phyloP scores from a whole-genome alignment of 1,140 invertebrate genomes.

The Mamestra configurata region DNA sequence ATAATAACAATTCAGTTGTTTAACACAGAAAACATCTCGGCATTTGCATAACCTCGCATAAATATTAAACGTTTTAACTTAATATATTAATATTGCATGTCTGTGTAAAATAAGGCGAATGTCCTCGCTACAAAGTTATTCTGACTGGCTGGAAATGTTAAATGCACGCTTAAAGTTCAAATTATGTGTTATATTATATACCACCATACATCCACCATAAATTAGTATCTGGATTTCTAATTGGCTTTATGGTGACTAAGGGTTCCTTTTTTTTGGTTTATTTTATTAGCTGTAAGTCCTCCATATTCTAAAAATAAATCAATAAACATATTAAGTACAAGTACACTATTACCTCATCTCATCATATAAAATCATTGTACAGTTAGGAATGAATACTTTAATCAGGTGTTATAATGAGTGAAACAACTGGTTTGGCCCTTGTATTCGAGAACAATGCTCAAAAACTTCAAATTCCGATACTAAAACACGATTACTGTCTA shows the following conservation, averaged over 20 bases:
- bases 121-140: constrained; percentile 32
- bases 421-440: not conserved
- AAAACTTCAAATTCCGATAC: constrained; percentile 1
- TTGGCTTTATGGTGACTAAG: too few relatives aligned
- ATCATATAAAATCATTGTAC: too few relatives aligned
- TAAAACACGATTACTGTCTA: constrained; percentile 2
- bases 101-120: constrained; percentile 34
- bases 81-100: constrained; percentile 46
- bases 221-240: too few relatives aligned
- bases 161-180: constrained; percentile 36
- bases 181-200: constrained; percentile 14
- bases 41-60: constrained; percentile 57
- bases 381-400: too few relatives aligned
- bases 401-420: not conserved
- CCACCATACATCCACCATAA: too few relatives aligned
- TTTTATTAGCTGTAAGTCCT: too few relatives aligned
- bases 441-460: not conserved
- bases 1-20: constrained; percentile 45
- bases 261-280: too few relatives aligned
- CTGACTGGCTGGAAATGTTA: constrained; percentile 18
- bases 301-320: too few relatives aligned
- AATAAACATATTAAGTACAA: too few relatives aligned
- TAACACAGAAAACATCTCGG: constrained; percentile 33
- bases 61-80: constrained; percentile 58
- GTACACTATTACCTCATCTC: too few relatives aligned